Conservation (phyloP, 2,113 vertebrate species). For the Etia nguti region DNA sequence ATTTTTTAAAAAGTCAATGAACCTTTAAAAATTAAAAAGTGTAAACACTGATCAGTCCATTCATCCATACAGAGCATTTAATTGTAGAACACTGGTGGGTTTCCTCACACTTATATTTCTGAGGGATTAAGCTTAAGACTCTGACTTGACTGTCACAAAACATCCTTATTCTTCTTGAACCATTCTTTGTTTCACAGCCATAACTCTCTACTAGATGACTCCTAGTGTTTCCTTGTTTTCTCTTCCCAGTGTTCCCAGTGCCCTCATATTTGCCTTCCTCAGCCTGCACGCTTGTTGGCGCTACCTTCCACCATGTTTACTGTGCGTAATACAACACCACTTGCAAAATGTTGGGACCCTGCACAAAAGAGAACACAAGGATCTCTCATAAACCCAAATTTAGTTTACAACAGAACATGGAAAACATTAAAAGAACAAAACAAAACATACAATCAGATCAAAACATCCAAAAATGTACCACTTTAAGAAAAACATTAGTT, state of each 20-base stretch:
- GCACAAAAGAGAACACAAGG: neutral
- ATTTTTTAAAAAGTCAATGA: accelerated
- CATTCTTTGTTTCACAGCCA: accelerated
- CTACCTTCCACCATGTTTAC: accelerated
- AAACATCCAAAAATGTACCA: neutral
- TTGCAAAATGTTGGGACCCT: neutral
- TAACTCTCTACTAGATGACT: neutral
- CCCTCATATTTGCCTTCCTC: neutral
- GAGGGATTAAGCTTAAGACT: neutral
- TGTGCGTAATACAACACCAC: neutral
- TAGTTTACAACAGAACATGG: accelerated
- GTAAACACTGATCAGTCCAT: neutral
- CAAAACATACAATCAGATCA: neutral
- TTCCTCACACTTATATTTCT: neutral
- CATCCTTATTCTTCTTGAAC: neutral
- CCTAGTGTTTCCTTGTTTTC: neutral
- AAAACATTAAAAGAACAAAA: neutral
- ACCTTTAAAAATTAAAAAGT: neutral
- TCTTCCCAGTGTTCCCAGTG: neutral
- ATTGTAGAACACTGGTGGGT: accelerated
- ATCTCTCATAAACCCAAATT: neutral
- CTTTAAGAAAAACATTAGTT: neutral
- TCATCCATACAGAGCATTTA: accelerated
- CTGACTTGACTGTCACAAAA: neutral
- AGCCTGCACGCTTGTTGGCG: accelerated